These are phyloP conservation scores for Schizotus pectinicornis DNA, from an alignment of 2,888 invertebrate species.

Conservation along the genomic window DNA sequence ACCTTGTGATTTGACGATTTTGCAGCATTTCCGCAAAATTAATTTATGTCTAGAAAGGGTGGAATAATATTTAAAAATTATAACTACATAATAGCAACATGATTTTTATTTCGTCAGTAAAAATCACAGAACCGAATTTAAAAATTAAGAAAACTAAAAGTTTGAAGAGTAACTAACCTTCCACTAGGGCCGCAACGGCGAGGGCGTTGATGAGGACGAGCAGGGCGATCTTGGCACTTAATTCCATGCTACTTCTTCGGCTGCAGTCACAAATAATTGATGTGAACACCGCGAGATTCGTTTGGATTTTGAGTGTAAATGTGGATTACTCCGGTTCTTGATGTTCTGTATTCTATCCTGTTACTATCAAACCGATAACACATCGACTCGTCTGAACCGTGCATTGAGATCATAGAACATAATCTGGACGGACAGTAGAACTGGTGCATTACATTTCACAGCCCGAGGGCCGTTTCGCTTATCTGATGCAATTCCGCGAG, in stretches of 20 bases:
- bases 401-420: slow-evolving; percentile 31
- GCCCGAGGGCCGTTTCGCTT: slow-evolving; percentile 35
- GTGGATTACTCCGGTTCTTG: slow-evolving; percentile 45
- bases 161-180: slow-evolving; percentile 27
- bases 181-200: slow-evolving; percentile 19
- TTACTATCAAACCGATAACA: slow-evolving; percentile 45
- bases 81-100: no score
- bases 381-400: slow-evolving; percentile 34
- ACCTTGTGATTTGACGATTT: no score
- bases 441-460: slow-evolving; percentile 43
- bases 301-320: slow-evolving; percentile 46
- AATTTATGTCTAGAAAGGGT: no score
- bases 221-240: slow-evolving; percentile 26
- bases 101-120: no score
- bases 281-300: slow-evolving; percentile 39
- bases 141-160: slow-evolving; percentile 2
- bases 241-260: slow-evolving; percentile 18
- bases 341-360: slow-evolving; percentile 44
- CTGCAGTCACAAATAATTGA: slow-evolving; percentile 30
- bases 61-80: no score
- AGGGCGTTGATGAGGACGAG: slow-evolving; percentile 16
- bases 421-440: slow-evolving; percentile 37
- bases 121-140: neutral
- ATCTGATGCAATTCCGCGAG: slow-evolving; percentile 46
- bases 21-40: no score